Evolutionary conservation across 2,888 invertebrate genomes (phyloP).

Genomic region (Parnassius orleans): DNA sequence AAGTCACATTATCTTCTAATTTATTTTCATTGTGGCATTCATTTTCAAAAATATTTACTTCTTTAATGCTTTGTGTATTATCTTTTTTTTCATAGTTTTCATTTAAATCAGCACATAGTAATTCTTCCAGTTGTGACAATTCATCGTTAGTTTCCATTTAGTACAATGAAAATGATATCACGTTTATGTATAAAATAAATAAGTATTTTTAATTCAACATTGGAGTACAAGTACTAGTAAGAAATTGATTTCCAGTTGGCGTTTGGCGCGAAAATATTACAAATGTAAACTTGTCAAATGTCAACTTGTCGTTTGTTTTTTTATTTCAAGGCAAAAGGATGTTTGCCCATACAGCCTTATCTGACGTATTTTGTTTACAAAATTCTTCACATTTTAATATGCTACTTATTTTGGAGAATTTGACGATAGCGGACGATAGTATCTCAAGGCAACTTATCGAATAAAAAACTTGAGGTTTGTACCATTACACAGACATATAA

Average conservation of each 20-base stretch:
- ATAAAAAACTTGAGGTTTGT: no score
- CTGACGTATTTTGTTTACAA: no score
- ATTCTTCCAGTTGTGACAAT: conserved; percentile 66
- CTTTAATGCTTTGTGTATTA: conserved; percentile 37
- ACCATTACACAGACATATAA: no score
- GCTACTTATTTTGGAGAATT: no score
- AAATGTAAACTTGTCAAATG: not conserved
- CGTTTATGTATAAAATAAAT: not conserved
- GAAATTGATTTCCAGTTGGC: not conserved
- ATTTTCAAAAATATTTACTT: conserved; percentile 62
- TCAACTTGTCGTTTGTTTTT: not conserved
- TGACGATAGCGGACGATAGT: no score
- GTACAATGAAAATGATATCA: not conserved
- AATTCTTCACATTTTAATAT: no score
- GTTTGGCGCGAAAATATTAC: conserved; percentile 16
- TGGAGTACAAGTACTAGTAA: not conserved
- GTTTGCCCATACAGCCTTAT: no score
- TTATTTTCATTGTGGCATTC: conserved; percentile 31
- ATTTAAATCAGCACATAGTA: conserved; percentile 63
- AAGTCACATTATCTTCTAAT: conserved; percentile 14
- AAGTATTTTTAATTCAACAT: not conserved
- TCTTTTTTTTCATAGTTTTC: conserved; percentile 36
- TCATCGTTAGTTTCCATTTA: conserved; percentile 60
- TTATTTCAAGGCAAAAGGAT: no score
- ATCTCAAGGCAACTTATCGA: no score